These are phyloP conservation scores for Chesias legatella DNA, from an alignment of 2,888 invertebrate genomes.

Conservation along the genomic window DNA sequence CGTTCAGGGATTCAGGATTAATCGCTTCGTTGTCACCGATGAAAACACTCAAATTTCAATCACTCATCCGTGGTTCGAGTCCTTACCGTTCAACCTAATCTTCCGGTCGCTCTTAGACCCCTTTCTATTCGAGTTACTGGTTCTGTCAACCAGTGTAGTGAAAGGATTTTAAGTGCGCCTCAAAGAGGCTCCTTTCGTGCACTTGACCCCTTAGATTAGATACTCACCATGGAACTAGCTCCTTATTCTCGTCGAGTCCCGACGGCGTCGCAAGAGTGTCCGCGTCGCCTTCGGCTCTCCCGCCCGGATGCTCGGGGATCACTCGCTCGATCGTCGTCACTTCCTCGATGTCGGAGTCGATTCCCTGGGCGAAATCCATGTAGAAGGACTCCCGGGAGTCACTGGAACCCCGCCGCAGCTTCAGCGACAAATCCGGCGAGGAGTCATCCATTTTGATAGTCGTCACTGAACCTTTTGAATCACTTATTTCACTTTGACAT, in stretches of 20 bases:
- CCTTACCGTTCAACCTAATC: no score
- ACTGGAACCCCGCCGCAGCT: slow-evolving; percentile 90
- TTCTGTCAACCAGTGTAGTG: no score
- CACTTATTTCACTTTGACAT: slow-evolving; percentile 12
- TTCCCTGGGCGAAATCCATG: slow-evolving; percentile 94
- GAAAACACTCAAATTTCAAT: no score
- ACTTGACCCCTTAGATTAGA: no score
- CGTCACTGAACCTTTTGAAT: slow-evolving; percentile 17
- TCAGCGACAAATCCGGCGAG: slow-evolving; percentile 92
- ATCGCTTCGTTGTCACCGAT: no score
- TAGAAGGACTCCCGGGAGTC: slow-evolving; percentile 94
- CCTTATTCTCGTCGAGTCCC: slow-evolving; percentile 72
- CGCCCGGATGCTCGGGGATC: slow-evolving; percentile 74
- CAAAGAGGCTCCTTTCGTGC: not conserved
- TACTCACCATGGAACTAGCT: slow-evolving; percentile 70
- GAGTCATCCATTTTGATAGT: slow-evolving; percentile 83
- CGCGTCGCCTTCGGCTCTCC: slow-evolving; percentile 67
- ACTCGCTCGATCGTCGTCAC: slow-evolving; percentile 85
- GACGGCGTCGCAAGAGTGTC: slow-evolving; percentile 76
- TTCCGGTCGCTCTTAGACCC: no score
- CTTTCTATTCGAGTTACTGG: no score
- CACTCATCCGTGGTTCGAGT: no score
- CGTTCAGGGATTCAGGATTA: no score
- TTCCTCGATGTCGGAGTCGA: slow-evolving; percentile 94
- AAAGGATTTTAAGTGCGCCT: no score